Percentiles rank a stretch among this genome's conserved stretches.
These are phyloP conservation scores for Melanotaenia maccullochi DNA, from an alignment of 2,797 vertebrate species.

Conservation along the genomic window DNA sequence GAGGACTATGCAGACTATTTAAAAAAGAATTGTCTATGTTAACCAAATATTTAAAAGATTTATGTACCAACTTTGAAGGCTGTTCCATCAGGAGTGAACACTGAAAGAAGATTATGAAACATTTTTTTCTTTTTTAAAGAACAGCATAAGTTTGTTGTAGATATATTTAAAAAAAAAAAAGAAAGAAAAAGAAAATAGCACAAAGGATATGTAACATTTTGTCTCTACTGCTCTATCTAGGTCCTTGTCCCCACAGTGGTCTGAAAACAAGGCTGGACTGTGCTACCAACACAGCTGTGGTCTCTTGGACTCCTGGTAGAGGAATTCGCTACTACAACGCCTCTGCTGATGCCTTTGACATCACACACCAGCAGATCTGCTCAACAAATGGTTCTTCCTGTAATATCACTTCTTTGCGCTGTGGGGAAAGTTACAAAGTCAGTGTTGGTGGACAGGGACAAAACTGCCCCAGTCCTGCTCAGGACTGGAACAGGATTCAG, in stretches of 20 bases:
- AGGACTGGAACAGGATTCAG: constrained; percentile 52
- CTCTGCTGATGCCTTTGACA: constrained; percentile 40
- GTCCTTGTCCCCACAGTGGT: constrained; percentile 74
- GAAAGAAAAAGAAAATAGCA: too few species aligned
- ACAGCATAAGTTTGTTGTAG: too few species aligned
- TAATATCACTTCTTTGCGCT: constrained; percentile 74
- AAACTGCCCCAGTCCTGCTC: constrained; percentile 64
- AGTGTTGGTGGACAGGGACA: constrained; percentile 71
- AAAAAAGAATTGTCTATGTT: too few species aligned
- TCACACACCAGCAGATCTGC: constrained; percentile 51
- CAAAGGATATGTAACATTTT: too few species aligned
- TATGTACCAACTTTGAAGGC: too few species aligned
- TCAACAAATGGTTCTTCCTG: constrained; percentile 65
- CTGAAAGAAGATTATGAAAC: too few species aligned
- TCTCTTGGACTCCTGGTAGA: constrained; percentile 78
- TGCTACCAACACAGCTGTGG: constrained; percentile 61
- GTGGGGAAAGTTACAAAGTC: constrained; percentile 75
- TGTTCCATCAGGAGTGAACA: too few species aligned
- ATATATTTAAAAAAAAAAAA: too few species aligned
- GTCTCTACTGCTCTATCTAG: constrained; percentile 49
- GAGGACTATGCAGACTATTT: too few species aligned
- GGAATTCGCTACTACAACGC: constrained; percentile 76
- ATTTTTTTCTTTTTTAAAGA: too few species aligned
- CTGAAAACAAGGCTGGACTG: constrained; percentile 69
- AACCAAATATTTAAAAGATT: background rate